Conservation (phyloP, 2,888 invertebrate genomes). For the Philaethria dido region DNA sequence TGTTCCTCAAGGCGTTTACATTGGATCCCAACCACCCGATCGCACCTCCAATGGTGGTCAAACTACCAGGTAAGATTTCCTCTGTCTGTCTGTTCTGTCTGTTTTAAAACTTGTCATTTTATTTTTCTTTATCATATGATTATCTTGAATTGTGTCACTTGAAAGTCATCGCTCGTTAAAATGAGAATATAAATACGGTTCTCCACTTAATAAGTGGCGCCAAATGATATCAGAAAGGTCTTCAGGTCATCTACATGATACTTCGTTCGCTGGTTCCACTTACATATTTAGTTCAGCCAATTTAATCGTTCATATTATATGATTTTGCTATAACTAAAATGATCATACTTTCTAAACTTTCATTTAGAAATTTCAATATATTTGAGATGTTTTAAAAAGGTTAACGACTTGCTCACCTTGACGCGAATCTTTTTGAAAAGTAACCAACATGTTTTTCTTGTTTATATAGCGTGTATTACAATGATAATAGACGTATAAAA, state of each 20-base stretch:
- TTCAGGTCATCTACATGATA: constrained; percentile 46
- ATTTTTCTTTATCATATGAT: background rate
- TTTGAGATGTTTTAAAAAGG: constrained; percentile 16
- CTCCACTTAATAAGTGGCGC: constrained; percentile 44
- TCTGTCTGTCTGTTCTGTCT: constrained; percentile 3
- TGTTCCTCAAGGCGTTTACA: constrained; percentile 74
- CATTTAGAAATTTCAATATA: constrained; percentile 19
- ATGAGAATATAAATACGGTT: constrained; percentile 19
- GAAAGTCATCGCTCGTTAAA: constrained; percentile 37
- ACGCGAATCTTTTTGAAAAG: constrained; percentile 19
- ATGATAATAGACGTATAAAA: background rate
- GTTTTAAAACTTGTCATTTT: constrained; percentile 22
- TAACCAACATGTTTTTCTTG: background rate
- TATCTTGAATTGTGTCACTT: constrained; percentile 25
- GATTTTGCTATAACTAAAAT: background rate
- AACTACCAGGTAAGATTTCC: constrained; percentile 75
- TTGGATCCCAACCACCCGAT: constrained; percentile 79
- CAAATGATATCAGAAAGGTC: constrained; percentile 47
- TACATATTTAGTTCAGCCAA: background rate
- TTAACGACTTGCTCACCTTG: constrained; percentile 29
- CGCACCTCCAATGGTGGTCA: constrained; percentile 82
- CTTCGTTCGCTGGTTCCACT: constrained; percentile 25
- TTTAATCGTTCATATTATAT: constrained; percentile 8
- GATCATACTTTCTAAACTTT: constrained; percentile 13
- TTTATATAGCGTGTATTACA: background rate